phyloP scores from a whole-genome alignment of 1,140 invertebrate genomes.

The Pemphigus obesinymphae region DNA sequence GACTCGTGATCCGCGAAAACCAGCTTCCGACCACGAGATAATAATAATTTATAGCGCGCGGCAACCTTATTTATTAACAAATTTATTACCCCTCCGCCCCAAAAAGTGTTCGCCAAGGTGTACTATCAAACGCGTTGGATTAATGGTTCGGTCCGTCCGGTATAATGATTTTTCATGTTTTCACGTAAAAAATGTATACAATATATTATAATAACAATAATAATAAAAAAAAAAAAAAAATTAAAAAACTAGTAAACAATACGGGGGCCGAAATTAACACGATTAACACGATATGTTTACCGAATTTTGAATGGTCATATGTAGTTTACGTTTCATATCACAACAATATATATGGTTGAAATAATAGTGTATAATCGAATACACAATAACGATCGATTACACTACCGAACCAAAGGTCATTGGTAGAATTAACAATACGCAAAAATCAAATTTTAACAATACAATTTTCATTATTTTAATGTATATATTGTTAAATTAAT shows the following conservation, averaged over 20 bases:
- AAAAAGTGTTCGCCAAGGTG: not conserved
- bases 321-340: too few species aligned
- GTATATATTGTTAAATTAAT: too few species aligned
- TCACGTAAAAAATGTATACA: not conserved
- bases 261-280: not conserved
- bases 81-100: not conserved
- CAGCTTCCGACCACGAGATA: not conserved
- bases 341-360: too few species aligned
- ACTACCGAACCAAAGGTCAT: too few species aligned
- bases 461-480: too few species aligned
- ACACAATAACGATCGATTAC: too few species aligned
- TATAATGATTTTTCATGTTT: not conserved
- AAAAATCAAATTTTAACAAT: too few species aligned
- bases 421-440: too few species aligned
- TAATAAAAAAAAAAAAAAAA: not conserved
- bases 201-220: not conserved
- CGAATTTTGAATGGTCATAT: not conserved
- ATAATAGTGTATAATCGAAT: too few species aligned
- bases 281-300: not conserved
- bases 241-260: not conserved
- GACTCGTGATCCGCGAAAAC: not conserved
- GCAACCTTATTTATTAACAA: not conserved
- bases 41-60: not conserved
- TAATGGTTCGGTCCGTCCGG: conserved; percentile 2
- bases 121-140: not conserved